phyloP scores from a whole-genome alignment of 2,888 invertebrate genomes.

The Parasteatoda lunata region DNA sequence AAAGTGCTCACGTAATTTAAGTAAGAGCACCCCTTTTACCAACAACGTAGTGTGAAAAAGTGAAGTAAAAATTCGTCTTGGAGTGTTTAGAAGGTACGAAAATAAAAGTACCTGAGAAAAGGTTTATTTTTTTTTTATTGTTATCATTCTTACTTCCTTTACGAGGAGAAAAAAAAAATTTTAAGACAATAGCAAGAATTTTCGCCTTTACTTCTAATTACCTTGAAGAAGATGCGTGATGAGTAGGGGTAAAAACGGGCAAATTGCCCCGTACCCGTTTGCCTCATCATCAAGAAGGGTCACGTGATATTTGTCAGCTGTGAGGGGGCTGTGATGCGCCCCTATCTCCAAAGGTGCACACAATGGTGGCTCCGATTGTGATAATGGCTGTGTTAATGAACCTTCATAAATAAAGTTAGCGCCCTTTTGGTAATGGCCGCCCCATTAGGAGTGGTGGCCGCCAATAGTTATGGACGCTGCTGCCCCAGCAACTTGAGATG shows the following conservation, averaged over 20 bases:
- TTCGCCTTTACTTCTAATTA: constrained; percentile 63
- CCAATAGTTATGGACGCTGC: constrained; percentile 58
- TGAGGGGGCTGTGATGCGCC: constrained; percentile 17
- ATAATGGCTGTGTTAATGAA: constrained; percentile 69
- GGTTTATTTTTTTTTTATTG: constrained; percentile 27
- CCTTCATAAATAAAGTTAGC: constrained; percentile 68
- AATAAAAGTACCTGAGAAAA: constrained; percentile 60
- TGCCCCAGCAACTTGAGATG: constrained; percentile 62
- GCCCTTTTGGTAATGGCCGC: constrained; percentile 60
- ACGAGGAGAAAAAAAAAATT: constrained; percentile 15
- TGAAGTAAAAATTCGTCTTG: constrained; percentile 29
- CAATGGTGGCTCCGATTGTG: constrained; percentile 68
- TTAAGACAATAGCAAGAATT: constrained; percentile 54
- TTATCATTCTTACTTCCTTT: constrained; percentile 3
- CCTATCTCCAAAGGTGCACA: constrained; percentile 43
- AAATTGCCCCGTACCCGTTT: constrained; percentile 59
- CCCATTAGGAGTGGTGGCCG: constrained; percentile 55
- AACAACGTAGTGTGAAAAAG: constrained; percentile 50
- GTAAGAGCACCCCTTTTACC: constrained; percentile 49
- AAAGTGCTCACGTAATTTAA: constrained; percentile 57
- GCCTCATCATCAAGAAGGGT: constrained; percentile 60
- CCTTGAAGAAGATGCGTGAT: constrained; percentile 10
- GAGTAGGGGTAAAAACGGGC: constrained; percentile 33
- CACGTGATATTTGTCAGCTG: constrained; percentile 67
- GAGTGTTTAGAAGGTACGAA: constrained; percentile 42